Conservation (phyloP, 2,113 vertebrate species). For the Cynopterus brachyotis region DNA sequence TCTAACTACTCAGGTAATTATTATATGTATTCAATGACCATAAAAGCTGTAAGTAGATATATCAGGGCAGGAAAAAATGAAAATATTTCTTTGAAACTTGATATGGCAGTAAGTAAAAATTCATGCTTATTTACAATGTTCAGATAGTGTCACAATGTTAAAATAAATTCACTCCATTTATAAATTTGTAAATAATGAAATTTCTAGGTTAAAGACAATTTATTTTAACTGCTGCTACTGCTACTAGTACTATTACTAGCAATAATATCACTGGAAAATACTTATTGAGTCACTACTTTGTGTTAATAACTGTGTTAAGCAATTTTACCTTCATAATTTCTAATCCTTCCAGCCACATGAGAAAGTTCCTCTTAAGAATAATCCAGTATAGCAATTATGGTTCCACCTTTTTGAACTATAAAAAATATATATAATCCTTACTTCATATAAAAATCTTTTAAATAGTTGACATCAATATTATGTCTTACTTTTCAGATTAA, state of each 20-base stretch:
- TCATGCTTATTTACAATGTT: neutral
- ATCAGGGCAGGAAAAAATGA: neutral
- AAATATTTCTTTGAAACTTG: neutral
- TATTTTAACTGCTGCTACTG: neutral
- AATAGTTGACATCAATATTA: neutral
- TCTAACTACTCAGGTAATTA: neutral
- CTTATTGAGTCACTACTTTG: neutral
- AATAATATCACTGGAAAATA: neutral
- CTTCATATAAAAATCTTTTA: neutral
- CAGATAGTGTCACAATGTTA: neutral
- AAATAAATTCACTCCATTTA: neutral
- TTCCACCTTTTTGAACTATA: neutral
- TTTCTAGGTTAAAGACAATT: neutral
- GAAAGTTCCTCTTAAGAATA: neutral
- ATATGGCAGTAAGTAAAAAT: neutral
- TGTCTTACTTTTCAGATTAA: neutral
- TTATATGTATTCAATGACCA: neutral
- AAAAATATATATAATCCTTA: neutral
- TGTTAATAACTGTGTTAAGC: neutral
- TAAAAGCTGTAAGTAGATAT: neutral
- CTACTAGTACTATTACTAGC: neutral
- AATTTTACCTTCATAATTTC: neutral
- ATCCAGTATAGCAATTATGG: neutral
- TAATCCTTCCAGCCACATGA: neutral
- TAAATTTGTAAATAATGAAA: neutral